phyloP scores from a whole-genome alignment of 2,113 vertebrate genomes.

The Egretta garzetta region DNA sequence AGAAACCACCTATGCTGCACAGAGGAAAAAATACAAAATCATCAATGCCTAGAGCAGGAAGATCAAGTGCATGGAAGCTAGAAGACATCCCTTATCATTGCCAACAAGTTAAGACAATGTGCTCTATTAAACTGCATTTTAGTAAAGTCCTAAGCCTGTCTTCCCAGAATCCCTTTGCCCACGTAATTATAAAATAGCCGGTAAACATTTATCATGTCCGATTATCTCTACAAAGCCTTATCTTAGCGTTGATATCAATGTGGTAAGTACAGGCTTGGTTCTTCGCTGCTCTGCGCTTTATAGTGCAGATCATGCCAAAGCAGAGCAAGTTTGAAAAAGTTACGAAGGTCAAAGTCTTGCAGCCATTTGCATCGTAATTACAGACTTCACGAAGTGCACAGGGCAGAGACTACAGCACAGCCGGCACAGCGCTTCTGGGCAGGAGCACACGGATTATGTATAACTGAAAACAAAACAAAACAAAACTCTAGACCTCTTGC shows the following conservation, averaged over 20 bases:
- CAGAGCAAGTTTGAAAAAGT: not conserved
- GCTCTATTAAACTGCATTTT: not conserved
- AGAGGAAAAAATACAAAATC: not conserved
- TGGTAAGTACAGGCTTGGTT: not conserved
- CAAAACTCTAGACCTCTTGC: not conserved
- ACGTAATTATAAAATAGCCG: rapidly evolving
- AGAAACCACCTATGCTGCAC: not conserved
- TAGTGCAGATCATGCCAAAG: rapidly evolving
- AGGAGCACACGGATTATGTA: rapidly evolving
- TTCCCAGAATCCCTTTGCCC: not conserved
- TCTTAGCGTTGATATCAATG: rapidly evolving
- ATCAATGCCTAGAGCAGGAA: not conserved
- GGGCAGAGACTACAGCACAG: no score
- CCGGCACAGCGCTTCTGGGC: not conserved
- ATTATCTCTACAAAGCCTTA: not conserved
- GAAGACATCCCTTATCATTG: not conserved
- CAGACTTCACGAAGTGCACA: rapidly evolving
- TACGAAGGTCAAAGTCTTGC: not conserved
- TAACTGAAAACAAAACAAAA: not conserved
- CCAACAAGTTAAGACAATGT: rapidly evolving
- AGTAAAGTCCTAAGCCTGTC: not conserved
- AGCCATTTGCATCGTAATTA: not conserved
- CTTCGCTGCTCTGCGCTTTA: not conserved
- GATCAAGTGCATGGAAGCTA: not conserved
- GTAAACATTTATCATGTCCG: not conserved